These are phyloP conservation scores for Megaleporinus macrocephalus DNA, from an alignment of 2,113 vertebrate species.

Conservation along the genomic window DNA sequence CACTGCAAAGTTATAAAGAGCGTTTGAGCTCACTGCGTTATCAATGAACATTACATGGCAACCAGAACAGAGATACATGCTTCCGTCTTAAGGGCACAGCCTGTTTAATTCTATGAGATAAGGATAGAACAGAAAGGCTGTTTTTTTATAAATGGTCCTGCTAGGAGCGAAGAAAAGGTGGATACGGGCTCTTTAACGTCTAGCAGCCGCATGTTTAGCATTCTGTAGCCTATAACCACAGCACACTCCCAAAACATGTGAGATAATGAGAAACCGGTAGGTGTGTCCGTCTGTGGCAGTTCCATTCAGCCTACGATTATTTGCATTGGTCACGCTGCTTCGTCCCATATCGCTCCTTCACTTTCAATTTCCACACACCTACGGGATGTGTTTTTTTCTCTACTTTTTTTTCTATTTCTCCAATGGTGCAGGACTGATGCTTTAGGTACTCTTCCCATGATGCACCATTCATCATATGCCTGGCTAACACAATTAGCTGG, in stretches of 20 bases:
- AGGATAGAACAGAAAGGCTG: no score
- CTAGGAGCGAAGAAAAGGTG: background rate
- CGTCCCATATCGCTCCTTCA: slow-evolving; percentile 25
- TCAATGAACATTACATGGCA: background rate
- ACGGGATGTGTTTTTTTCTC: slow-evolving; percentile 11
- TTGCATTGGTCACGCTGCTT: slow-evolving; percentile 14
- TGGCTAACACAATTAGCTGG: slow-evolving; percentile 49
- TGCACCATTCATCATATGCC: slow-evolving; percentile 50
- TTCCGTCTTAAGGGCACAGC: no score
- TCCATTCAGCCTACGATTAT: slow-evolving; percentile 23
- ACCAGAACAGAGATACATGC: no score
- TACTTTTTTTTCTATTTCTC: slow-evolving; percentile 9
- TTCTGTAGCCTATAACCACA: background rate
- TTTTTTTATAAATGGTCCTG: no score
- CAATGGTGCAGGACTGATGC: slow-evolving; percentile 25
- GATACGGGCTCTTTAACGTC: background rate
- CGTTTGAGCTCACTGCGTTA: background rate
- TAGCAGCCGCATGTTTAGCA: background rate
- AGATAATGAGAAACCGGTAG: slow-evolving; percentile 1
- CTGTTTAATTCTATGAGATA: no score
- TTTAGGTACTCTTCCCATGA: slow-evolving; percentile 49
- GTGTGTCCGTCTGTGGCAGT: slow-evolving; percentile 2
- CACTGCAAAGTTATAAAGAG: background rate
- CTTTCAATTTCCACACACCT: slow-evolving; percentile 21
- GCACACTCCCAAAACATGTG: background rate